Percentiles rank a stretch among this genome's conserved stretches.
Evolutionary conservation across 2,888 invertebrate genomes (phyloP).

Genomic region (Itoplectis maculator): DNA sequence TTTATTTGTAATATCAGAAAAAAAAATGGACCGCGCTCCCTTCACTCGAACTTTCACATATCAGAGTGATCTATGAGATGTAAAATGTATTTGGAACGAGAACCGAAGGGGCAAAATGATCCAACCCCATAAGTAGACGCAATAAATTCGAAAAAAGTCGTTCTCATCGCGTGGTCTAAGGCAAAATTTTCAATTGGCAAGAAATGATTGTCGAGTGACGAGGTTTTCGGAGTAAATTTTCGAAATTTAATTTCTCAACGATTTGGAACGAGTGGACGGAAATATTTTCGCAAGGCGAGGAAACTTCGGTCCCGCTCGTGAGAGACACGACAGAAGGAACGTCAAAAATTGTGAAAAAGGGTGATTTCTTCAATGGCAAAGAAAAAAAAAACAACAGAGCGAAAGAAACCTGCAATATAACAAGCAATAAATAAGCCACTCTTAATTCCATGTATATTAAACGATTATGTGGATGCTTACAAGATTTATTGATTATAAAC

Average conservation of each 20-base stretch:
- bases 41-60: slow-evolving; percentile 76
- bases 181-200: slow-evolving; percentile 13
- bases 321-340: slow-evolving; percentile 39
- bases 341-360: slow-evolving; percentile 41
- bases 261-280: slow-evolving; percentile 14
- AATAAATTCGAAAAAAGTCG: slow-evolving; percentile 32
- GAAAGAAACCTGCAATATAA: slow-evolving; percentile 83
- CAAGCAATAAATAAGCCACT: slow-evolving; percentile 84
- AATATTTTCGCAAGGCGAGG: slow-evolving; percentile 47
- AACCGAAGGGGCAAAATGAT: slow-evolving; percentile 43
- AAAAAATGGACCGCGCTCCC: slow-evolving; percentile 34
- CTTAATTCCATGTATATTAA: slow-evolving; percentile 83
- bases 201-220: slow-evolving; percentile 26
- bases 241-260: background rate
- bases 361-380: slow-evolving; percentile 55
- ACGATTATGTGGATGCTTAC: slow-evolving; percentile 83
- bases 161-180: slow-evolving; percentile 52
- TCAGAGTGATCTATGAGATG: slow-evolving; percentile 80
- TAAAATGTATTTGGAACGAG: slow-evolving; percentile 70
- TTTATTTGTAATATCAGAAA: background rate
- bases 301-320: slow-evolving; percentile 32
- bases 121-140: background rate
- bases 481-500: slow-evolving; percentile 81
- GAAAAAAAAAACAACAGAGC: slow-evolving; percentile 75
- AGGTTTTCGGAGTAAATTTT: slow-evolving; percentile 29